These are phyloP conservation scores for Cheilosia soror DNA, from an alignment of 2,888 invertebrate genomes.

Conservation along the genomic window DNA sequence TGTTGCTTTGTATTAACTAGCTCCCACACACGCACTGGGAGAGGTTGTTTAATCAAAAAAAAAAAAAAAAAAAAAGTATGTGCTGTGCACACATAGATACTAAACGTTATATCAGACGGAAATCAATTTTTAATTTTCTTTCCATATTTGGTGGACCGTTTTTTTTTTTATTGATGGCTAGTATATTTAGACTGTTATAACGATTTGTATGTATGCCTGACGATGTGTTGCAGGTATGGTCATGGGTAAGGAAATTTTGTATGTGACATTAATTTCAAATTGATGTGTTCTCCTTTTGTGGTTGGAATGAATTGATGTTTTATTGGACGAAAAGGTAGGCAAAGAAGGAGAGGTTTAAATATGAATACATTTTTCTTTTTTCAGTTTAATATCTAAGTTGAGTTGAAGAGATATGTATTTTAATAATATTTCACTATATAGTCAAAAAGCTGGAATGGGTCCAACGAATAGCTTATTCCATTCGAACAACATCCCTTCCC, in stretches of 20 bases:
- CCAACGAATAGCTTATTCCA: too few species aligned
- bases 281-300: conserved; percentile 50
- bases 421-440: too few species aligned
- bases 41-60: not conserved
- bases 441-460: too few species aligned
- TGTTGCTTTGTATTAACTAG: conserved; percentile 19
- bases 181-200: conserved; percentile 28
- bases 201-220: conserved; percentile 14
- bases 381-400: conserved; percentile 9
- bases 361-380: conserved; percentile 22
- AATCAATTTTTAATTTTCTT: conserved; percentile 48
- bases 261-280: conserved; percentile 67
- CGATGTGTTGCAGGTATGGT: conserved; percentile 3
- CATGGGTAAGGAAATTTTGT: conserved; percentile 51
- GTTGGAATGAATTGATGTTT: conserved; percentile 35
- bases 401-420: conserved; percentile 4
- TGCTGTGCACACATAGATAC: not conserved
- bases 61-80: not conserved
- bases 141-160: conserved; percentile 47
- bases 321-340: conserved; percentile 4
- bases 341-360: conserved; percentile 9
- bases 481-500: too few species aligned
- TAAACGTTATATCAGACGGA: conserved; percentile 41
- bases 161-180: conserved; percentile 13
- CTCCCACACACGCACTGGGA: conserved; percentile 21